phyloP scores from a whole-genome alignment of 1,140 invertebrate genomes.

The Papilio aristodemus region DNA sequence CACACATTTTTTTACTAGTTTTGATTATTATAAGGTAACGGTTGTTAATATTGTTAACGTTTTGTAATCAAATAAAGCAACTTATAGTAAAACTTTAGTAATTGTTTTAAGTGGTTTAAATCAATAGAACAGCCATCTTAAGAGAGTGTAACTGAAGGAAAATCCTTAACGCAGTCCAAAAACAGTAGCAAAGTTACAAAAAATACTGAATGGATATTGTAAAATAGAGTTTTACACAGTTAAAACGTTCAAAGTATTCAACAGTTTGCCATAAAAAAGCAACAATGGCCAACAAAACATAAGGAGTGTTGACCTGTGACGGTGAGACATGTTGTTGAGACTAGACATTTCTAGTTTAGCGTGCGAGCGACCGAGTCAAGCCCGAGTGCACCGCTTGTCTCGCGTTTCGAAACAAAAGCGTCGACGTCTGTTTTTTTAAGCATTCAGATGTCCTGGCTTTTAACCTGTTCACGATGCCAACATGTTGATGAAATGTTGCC shows the following conservation, averaged over 20 bases:
- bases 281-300: conserved; percentile 27
- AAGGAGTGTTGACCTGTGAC: conserved; percentile 29
- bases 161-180: too few species aligned
- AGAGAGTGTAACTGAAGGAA: too few species aligned
- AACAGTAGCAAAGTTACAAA: too few species aligned
- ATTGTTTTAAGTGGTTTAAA: too few species aligned
- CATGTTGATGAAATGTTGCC: conserved; percentile 9
- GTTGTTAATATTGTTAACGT: too few species aligned
- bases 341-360: conserved; percentile 30
- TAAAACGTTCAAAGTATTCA: conserved; percentile 23
- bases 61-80: too few species aligned
- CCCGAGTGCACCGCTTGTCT: conserved; percentile 8
- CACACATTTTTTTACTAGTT: too few species aligned
- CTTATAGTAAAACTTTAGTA: too few species aligned
- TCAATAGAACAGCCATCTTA: too few species aligned
- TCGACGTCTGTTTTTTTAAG: conserved; percentile 24
- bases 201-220: neutral
- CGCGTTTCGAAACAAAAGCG: conserved; percentile 19
- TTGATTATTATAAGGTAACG: too few species aligned
- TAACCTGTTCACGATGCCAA: conserved; percentile 22
- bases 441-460: conserved; percentile 22
- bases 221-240: neutral
- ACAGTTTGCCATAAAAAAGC: conserved; percentile 24
- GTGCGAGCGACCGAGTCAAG: conserved; percentile 11
- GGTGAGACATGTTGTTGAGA: conserved; percentile 33